Evolutionary conservation across 92 coral and sea anemone genomes (phyloP), one percentile per base, ranked within the genome.

Genomic region (Montipora capitata): DNA sequence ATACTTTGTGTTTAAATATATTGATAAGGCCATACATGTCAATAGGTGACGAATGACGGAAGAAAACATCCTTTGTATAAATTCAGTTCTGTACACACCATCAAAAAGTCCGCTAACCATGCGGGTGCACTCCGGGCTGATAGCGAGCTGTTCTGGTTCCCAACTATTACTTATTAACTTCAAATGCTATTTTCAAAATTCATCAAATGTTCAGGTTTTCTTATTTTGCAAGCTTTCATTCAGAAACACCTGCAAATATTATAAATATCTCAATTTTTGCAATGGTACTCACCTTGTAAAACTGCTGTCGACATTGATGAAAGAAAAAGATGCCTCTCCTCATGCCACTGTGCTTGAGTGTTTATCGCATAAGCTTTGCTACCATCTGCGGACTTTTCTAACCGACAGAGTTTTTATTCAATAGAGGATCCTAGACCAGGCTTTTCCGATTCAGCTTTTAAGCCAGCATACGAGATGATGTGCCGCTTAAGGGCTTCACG

Each of bases 281-380:
- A 80, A 62, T 6, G 3, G 51, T 15, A 67, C 82, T 56, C 68
- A 70, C 58, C 67, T 83, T 83, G 88, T 54, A 83, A 40, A 54
- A 81, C 77, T 66, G 74, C 58, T 17, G 86, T 81, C 77, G 58
- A 44, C 86, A 27, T 27, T 27, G 35, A 27, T 27, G 35, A 27
- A 27, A 27, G 35, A 51, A 81, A 81, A 41, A 62, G 68, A n/a
- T n/a, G 85, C 69, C 92, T 51, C 63, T 89, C 92, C 73, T 72
- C 88, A 40, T 89, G 72, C 89, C 90, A 89, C 64, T 89, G 89
- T 35, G 68, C 85, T 44, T 89, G 93, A 8, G 89, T 89, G 44
- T 84, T 84, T 40, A 89, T 89, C 6, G 82, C 45, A 79, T 49
- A 84, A 63, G 89, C 93, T 62, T 84, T 78, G 13, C 85, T 84